Evolutionary conservation across 2,888 invertebrate genomes (phyloP).

Genomic region (Diabrotica balteata): DNA sequence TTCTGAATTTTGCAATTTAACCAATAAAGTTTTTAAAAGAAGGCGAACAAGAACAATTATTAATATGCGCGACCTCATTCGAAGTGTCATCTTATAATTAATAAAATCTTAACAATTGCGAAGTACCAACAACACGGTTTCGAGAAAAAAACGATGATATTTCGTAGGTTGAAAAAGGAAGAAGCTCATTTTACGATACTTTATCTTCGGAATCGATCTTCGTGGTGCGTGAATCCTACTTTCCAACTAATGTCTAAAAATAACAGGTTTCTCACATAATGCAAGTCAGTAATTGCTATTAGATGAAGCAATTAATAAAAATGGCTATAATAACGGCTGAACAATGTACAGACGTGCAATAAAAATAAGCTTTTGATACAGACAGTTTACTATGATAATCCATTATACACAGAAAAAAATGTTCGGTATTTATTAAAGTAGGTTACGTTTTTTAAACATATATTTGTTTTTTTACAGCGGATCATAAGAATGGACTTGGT

Average conservation of each 20-base stretch:
- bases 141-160: background rate
- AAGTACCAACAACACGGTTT: too few relatives aligned
- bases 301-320: slow-evolving; percentile 29
- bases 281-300: slow-evolving; percentile 27
- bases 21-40: too few relatives aligned
- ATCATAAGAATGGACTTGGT: too few relatives aligned
- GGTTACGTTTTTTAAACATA: too few relatives aligned
- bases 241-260: slow-evolving; percentile 35
- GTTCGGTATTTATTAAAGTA: too few relatives aligned
- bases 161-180: slow-evolving; percentile 22
- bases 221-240: slow-evolving; percentile 32
- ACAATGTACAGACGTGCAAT: slow-evolving; percentile 2
- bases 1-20: too few relatives aligned
- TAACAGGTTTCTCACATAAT: slow-evolving; percentile 34
- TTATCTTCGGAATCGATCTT: slow-evolving; percentile 32
- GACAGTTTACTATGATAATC: background rate
- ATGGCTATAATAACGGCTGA: slow-evolving; percentile 19
- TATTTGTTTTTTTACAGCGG: too few relatives aligned
- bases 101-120: too few relatives aligned
- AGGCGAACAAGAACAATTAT: too few relatives aligned
- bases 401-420: too few relatives aligned
- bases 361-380: background rate
- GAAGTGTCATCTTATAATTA: too few relatives aligned
- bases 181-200: slow-evolving; percentile 27
- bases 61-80: too few relatives aligned